Conservation (phyloP, 1,140 invertebrate species). For the Stenopsyche tienmushanensis region DNA sequence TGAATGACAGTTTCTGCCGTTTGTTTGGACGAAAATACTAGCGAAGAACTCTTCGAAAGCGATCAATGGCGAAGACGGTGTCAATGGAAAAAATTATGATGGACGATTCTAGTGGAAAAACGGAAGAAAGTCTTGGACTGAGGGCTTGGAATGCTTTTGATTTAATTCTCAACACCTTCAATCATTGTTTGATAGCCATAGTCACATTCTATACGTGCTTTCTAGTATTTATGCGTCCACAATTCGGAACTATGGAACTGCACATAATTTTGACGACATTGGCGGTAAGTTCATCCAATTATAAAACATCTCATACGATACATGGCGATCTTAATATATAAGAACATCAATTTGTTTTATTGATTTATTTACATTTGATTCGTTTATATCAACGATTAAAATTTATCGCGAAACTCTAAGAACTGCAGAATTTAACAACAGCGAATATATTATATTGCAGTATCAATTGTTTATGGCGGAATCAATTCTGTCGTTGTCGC, state of each 20-base stretch:
- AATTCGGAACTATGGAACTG: constrained; percentile 15
- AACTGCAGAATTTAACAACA: neutral
- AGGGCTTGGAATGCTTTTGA: neutral
- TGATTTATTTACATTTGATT: constrained; percentile 15
- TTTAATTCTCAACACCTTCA: constrained; percentile 23
- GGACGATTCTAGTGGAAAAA: too few relatives aligned
- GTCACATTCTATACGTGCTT: constrained; percentile 28
- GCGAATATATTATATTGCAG: constrained; percentile 44
- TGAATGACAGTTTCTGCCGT: too few relatives aligned
- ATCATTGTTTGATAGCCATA: constrained; percentile 25
- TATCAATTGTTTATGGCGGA: constrained; percentile 51
- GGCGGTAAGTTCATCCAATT: constrained; percentile 30
- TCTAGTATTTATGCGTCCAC: constrained; percentile 8
- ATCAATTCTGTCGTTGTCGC: constrained; percentile 46
- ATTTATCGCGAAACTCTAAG: neutral
- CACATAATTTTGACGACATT: constrained; percentile 24
- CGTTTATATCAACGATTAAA: neutral
- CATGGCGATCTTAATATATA: neutral
- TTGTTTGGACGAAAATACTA: too few relatives aligned
- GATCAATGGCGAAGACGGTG: too few relatives aligned
- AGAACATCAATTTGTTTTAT: neutral
- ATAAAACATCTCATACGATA: neutral
- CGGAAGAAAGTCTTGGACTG: too few relatives aligned
- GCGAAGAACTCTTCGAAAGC: too few relatives aligned
- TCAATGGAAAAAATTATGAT: too few relatives aligned